These are phyloP conservation scores for Siniperca obscura DNA, from an alignment of 2,797 vertebrate species.

Conservation along the genomic window DNA sequence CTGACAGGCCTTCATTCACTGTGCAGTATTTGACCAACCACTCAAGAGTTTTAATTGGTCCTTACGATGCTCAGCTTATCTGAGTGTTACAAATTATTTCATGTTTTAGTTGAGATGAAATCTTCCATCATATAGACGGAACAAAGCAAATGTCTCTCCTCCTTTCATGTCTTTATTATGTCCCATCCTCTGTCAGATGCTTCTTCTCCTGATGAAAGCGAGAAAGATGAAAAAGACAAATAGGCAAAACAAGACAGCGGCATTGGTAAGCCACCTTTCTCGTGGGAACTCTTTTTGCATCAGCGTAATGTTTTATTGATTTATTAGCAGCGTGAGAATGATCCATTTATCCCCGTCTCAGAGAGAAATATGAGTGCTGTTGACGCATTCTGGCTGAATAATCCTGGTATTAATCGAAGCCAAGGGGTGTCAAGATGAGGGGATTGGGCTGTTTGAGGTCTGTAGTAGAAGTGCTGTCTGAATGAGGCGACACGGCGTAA, in stretches of 20 bases:
- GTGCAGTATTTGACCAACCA: background rate
- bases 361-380: slow-evolving; percentile 76
- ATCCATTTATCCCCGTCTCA: slow-evolving; percentile 76
- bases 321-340: slow-evolving; percentile 73
- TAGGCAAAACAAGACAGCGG: slow-evolving; percentile 17
- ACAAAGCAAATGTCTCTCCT: slow-evolving; percentile 25
- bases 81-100: slow-evolving; percentile 20
- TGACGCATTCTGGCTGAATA: slow-evolving; percentile 73
- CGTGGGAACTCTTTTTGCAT: slow-evolving; percentile 71
- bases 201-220: slow-evolving; percentile 36
- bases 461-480: slow-evolving; percentile 29
- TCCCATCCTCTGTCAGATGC: slow-evolving; percentile 20
- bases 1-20: slow-evolving; percentile 1
- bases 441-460: slow-evolving; percentile 48
- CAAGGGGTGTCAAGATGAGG: slow-evolving; percentile 68
- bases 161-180: slow-evolving; percentile 28
- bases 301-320: slow-evolving; percentile 83
- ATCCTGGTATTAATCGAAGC: slow-evolving; percentile 75
- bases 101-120: slow-evolving; percentile 24
- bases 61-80: background rate
- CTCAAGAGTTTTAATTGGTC: slow-evolving; percentile 51
- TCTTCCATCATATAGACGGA: slow-evolving; percentile 21
- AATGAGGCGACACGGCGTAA: slow-evolving; percentile 21
- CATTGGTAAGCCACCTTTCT: slow-evolving; percentile 50
- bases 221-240: slow-evolving; percentile 46